Conservation (phyloP, 2,113 vertebrate species). For the Steatornis caripensis region DNA sequence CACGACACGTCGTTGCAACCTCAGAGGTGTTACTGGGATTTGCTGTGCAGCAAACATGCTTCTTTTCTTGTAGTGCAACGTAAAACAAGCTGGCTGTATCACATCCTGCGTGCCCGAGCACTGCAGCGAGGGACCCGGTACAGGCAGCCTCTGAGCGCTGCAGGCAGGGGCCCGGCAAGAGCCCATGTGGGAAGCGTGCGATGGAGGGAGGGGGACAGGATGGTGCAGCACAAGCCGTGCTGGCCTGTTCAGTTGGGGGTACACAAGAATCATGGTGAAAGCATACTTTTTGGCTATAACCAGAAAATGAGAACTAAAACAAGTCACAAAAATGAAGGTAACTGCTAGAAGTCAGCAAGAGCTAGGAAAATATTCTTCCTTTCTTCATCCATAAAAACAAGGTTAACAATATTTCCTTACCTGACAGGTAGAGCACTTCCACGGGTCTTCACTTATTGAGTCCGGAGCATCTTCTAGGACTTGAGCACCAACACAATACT, state of each 20-base stretch:
- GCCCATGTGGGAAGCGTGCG: rapidly evolving
- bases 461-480: background rate
- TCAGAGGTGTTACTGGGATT: background rate
- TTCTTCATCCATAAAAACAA: background rate
- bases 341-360: background rate
- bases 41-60: background rate
- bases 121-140: rapidly evolving
- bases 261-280: background rate
- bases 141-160: background rate
- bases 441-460: background rate
- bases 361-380: background rate
- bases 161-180: background rate
- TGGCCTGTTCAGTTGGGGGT: background rate
- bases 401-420: background rate
- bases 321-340: background rate
- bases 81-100: background rate
- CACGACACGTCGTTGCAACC: rapidly evolving
- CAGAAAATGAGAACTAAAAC: background rate
- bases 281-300: background rate
- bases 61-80: rapidly evolving
- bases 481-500: background rate
- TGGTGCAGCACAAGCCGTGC: background rate
- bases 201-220: background rate
- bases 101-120: rapidly evolving
- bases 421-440: background rate